Evolutionary conservation across 2,797 vertebrate genomes (phyloP).

Genomic region (Silurus aristotelis): DNA sequence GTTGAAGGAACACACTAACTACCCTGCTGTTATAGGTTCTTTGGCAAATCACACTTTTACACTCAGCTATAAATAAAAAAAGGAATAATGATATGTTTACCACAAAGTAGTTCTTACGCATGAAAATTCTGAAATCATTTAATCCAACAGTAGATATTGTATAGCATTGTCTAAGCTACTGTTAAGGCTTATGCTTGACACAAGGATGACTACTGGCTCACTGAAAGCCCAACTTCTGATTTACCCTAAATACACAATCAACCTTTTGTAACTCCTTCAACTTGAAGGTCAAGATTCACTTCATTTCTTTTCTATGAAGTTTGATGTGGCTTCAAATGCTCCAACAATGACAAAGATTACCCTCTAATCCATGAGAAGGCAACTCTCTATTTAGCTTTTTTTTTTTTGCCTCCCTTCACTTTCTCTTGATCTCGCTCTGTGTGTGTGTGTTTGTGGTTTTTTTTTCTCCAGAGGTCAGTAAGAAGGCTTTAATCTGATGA

Average conservation of each 20-base stretch:
- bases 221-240: slow-evolving; percentile 13
- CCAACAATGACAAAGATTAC: slow-evolving; percentile 70
- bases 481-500: slow-evolving; percentile 71
- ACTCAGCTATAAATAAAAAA: neutral
- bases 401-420: slow-evolving; percentile 48
- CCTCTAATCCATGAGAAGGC: slow-evolving; percentile 74
- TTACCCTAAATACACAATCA: neutral
- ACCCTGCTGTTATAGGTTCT: neutral
- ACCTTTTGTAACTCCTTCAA: slow-evolving; percentile 54
- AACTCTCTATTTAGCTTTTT: slow-evolving; percentile 63
- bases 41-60: neutral
- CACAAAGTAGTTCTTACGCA: neutral
- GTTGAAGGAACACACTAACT: neutral
- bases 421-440: slow-evolving; percentile 16
- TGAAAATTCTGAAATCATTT: neutral
- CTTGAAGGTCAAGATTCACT: slow-evolving; percentile 68
- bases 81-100: neutral
- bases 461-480: slow-evolving; percentile 67
- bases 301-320: slow-evolving; percentile 46
- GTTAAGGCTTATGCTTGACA: slow-evolving; percentile 4
- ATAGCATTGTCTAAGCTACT: neutral
- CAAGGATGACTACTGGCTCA: neutral
- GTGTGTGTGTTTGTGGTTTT: neutral
- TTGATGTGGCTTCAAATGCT: slow-evolving; percentile 67
- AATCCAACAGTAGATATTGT: neutral